A percentile compares a stretch with the other conserved stretches of the same genome.
These are phyloP conservation scores for Amazona ochrocephala DNA, from an alignment of 2,797 vertebrate genomes.

Conservation along the genomic window DNA sequence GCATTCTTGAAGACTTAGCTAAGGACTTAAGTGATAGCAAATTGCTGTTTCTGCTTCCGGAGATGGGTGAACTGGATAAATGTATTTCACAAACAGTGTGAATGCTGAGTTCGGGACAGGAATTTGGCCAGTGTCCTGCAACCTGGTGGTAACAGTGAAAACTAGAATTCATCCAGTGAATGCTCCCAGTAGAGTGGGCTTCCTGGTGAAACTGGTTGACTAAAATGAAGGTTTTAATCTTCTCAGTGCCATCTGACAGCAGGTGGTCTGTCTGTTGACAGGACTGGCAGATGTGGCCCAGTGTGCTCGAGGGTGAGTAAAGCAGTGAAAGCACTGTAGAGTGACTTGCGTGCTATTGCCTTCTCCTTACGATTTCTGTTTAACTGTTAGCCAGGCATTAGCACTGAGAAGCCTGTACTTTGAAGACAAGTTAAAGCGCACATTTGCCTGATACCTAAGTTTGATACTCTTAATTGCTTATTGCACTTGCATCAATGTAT, in stretches of 20 bases:
- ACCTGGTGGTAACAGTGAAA: background rate
- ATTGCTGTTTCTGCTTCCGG: background rate
- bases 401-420: background rate
- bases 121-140: background rate
- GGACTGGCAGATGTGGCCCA: background rate
- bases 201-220: background rate
- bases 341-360: background rate
- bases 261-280: background rate
- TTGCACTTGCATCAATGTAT: background rate
- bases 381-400: background rate
- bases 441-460: background rate
- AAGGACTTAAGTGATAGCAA: background rate
- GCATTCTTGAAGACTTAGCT: background rate
- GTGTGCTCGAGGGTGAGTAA: background rate
- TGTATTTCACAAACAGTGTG: background rate
- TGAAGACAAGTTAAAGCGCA: background rate
- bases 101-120: background rate
- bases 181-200: background rate
- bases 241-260: background rate
- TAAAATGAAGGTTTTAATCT: background rate
- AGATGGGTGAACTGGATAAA: background rate
- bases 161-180: background rate
- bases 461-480: background rate
- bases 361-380: background rate
- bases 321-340: background rate